Evolutionary conservation across 2,797 vertebrate species (phyloP).

Genomic region (Lates japonicus): DNA sequence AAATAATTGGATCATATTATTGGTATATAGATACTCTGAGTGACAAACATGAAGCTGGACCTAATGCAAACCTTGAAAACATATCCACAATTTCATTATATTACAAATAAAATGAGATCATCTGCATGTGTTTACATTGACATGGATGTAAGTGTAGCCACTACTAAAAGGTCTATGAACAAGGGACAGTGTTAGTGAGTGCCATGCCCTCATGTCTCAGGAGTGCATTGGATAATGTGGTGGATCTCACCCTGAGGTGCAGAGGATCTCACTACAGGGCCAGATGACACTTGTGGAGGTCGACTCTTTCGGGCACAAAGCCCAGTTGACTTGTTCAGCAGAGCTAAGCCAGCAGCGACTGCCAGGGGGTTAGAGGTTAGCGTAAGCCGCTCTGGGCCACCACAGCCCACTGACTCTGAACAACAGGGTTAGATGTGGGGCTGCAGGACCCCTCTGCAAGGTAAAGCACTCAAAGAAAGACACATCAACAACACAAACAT

Average conservation of each 20-base stretch:
- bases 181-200: neutral
- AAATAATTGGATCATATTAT: neutral
- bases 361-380: constrained; percentile 70
- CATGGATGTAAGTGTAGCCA: neutral
- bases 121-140: neutral
- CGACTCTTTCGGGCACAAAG: constrained; percentile 61
- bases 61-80: neutral
- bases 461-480: constrained; percentile 7
- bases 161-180: constrained; percentile 15
- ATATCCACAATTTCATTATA: neutral
- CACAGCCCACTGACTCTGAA: constrained; percentile 68
- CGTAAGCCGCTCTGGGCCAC: constrained; percentile 66
- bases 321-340: constrained; percentile 64
- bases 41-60: neutral
- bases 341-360: constrained; percentile 54
- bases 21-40: neutral
- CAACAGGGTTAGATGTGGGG: constrained; percentile 54
- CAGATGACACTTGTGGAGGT: constrained; percentile 59
- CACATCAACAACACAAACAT: constrained; percentile 12
- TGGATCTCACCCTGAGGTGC: constrained; percentile 53
- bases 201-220: constrained; percentile 52
- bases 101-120: neutral
- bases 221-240: constrained; percentile 61
- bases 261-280: constrained; percentile 44
- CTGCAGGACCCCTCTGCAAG: constrained; percentile 32